phyloP scores from a whole-genome alignment of 30 jellyfish, hydroid and myxozoan species.

The Cassiopea andromeda region DNA sequence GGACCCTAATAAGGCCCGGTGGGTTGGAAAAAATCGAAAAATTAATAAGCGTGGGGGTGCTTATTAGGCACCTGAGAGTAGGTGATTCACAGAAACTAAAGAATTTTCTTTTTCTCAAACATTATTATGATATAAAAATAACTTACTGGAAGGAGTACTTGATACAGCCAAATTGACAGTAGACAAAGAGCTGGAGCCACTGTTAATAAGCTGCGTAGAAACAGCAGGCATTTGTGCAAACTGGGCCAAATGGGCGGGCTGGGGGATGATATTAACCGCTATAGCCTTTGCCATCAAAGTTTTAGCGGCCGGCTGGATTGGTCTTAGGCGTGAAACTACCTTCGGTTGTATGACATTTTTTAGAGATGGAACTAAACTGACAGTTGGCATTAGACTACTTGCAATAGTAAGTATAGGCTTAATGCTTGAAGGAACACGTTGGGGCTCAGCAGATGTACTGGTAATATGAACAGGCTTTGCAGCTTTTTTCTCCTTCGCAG shows the following conservation, averaged over 20 bases:
- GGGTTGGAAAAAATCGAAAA: no score
- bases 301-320: conserved; percentile 73
- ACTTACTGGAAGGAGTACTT: conserved; percentile 3
- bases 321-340: conserved; percentile 45
- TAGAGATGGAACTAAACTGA: conserved; percentile 22
- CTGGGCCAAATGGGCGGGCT: conserved; percentile 93
- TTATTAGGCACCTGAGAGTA: no score
- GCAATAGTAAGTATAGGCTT: conserved; percentile 16
- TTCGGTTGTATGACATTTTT: conserved; percentile 42
- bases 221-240: conserved; percentile 81
- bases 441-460: conserved; percentile 17
- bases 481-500: background rate
- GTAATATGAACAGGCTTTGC: conserved; percentile 18
- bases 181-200: conserved; percentile 55
- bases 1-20: no score
- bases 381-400: background rate
- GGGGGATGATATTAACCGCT: conserved; percentile 96
- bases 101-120: no score
- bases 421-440: background rate
- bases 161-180: conserved; percentile 10
- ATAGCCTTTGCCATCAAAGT: conserved; percentile 81
- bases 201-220: conserved; percentile 82
- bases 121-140: no score
- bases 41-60: no score
- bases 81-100: no score